phyloP scores from a whole-genome alignment of 2,113 vertebrate genomes.

The Ictalurus furcatus region DNA sequence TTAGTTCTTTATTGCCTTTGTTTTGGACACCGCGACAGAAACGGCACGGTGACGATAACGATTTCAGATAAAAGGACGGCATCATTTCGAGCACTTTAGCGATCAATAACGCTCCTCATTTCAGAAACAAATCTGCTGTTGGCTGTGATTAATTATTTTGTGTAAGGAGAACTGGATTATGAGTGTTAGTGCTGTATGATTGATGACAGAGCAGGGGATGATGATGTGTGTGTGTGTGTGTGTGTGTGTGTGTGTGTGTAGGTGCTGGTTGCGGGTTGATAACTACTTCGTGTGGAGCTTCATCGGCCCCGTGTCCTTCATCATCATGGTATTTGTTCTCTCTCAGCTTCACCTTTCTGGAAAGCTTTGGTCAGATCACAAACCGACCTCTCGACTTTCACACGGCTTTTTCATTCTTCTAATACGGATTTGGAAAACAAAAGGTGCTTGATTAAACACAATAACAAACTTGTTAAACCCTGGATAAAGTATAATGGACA shows the following conservation, averaged over 20 bases:
- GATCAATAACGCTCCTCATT: slow-evolving; percentile 5
- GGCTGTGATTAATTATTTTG: slow-evolving; percentile 37
- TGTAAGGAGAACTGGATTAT: slow-evolving; percentile 28
- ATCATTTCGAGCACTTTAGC: neutral
- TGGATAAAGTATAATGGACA: neutral
- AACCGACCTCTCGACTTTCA: neutral
- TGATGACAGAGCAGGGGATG: slow-evolving; percentile 6
- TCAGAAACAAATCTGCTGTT: slow-evolving; percentile 7
- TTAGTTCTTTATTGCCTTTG: slow-evolving; percentile 38
- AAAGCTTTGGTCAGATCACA: neutral
- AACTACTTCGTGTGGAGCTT: slow-evolving; percentile 97
- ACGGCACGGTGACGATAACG: neutral
- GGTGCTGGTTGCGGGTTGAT: slow-evolving; percentile 92
- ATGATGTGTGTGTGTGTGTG: slow-evolving; percentile 13
- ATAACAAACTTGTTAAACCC: neutral
- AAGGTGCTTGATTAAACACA: neutral
- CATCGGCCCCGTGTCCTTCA: slow-evolving; percentile 89
- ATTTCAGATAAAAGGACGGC: slow-evolving; percentile 6
- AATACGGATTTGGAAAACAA: neutral
- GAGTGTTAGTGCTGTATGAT: slow-evolving; percentile 23
- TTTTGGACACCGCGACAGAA: slow-evolving; percentile 17
- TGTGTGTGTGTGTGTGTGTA: slow-evolving; percentile 58
- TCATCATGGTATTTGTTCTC: slow-evolving; percentile 84
- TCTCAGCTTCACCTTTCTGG: slow-evolving; percentile 1
- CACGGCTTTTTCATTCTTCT: neutral